Conservation (phyloP, 2,888 invertebrate species). For the Papilio elwesi region DNA sequence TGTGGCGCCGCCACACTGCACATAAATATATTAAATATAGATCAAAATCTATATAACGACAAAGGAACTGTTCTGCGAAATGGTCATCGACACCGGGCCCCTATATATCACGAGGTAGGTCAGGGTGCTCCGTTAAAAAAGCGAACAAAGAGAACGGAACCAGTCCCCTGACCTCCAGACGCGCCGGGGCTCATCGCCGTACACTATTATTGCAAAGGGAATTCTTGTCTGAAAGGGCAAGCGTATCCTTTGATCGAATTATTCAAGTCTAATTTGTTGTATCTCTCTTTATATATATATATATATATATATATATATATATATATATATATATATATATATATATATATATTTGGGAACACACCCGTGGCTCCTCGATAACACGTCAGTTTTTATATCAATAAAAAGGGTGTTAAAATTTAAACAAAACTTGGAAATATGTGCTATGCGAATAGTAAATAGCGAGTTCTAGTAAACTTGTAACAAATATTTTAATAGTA, state of each 20-base stretch:
- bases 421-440: no score
- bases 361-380: no score
- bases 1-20: neutral
- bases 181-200: constrained; percentile 41
- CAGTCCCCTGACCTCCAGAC: constrained; percentile 70
- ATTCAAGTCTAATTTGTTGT: constrained; percentile 1
- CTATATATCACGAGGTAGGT: constrained; percentile 73
- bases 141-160: constrained; percentile 61
- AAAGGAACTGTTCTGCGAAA: neutral
- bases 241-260: constrained; percentile 21
- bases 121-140: constrained; percentile 65
- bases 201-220: constrained; percentile 32
- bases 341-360: no score
- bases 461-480: no score
- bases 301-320: no score
- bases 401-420: no score
- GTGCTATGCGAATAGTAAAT: no score
- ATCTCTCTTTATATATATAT: no score
- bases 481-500: no score
- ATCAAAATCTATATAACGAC: constrained; percentile 11
- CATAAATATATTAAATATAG: neutral
- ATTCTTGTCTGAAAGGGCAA: constrained; percentile 25
- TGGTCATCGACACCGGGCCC: constrained; percentile 45
- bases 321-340: no score
- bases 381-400: no score